Base-by-base conservation (phyloP, 2,797 vertebrate genomes). In the Premnoplex brunnescens region DNA sequence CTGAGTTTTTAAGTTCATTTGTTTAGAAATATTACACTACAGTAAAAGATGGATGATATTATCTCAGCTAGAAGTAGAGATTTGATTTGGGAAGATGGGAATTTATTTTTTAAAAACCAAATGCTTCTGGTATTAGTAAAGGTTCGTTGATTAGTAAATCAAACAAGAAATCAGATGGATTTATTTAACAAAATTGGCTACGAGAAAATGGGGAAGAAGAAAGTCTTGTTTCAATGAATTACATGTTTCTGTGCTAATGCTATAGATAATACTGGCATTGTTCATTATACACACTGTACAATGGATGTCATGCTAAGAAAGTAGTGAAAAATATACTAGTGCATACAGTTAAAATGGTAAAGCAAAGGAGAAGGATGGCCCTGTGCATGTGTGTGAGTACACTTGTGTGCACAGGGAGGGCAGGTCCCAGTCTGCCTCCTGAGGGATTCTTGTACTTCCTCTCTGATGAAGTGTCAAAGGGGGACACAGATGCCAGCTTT, bases 401-500 rank as follows among this genome's bases (percentile, higher is more conserved):
- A 30, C 36, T 32, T 3, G 2, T 7, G 28, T 21, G 27, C 5
- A 23, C 7, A 6, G 2, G 0, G 20, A 51, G 60, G 48, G 8
- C 46, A 34, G 43, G 76, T 82, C 67, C 63, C 28, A 36, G 0
- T 28, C 68, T 80, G n/a, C 23, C 27, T 83, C 10, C 26, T 12
- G 8, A 64, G 20, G 11, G 16, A 8, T 75, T 34, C 36, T 68
- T 39, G 54, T 6, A 1, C 3, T 54, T 74, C 19, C 5, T 56
- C 64, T 59, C 32, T 28, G 22, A 22, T 49, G 32, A 46, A 79
- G 49, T 0, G 0, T 14, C 46, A 34, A 26, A 64, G n/a, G 43
- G 43, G 51, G 3, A 30, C 18, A 27, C 1, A 4, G 34, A 22
- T 60, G 60, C 73, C 88, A 63, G 46, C 30, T 96, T 92, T 95